Percentiles rank a stretch among this genome's conserved stretches.
These are phyloP conservation scores for Lepidurus packardi DNA, from an alignment of 1,140 invertebrate genomes.

Conservation along the genomic window DNA sequence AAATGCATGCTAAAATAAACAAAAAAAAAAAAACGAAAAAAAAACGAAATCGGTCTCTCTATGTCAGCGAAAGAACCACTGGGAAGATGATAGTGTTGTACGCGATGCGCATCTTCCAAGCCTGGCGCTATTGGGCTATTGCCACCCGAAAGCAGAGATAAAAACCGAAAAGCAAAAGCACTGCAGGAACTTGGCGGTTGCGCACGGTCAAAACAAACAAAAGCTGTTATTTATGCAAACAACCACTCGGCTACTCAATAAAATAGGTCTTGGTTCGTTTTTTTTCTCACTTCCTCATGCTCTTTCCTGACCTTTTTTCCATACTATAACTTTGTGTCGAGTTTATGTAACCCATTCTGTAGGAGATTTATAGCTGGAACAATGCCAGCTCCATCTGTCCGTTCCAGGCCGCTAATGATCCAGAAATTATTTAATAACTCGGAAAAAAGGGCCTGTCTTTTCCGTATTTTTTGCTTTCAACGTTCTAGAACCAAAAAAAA, in stretches of 20 bases:
- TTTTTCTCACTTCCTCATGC: slow-evolving; percentile 1
- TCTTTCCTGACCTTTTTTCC: neutral
- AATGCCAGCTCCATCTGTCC: slow-evolving; percentile 17
- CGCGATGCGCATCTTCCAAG: too few species aligned
- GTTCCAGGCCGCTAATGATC: slow-evolving; percentile 14
- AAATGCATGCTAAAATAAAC: neutral
- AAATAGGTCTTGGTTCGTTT: neutral
- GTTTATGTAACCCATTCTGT: slow-evolving; percentile 12
- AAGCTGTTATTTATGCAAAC: neutral
- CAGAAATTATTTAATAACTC: slow-evolving; percentile 20
- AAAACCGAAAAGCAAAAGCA: neutral
- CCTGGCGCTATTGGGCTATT: too few species aligned
- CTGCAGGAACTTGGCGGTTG: neutral
- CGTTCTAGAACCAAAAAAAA: neutral
- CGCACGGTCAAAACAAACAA: neutral
- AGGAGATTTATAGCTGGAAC: neutral
- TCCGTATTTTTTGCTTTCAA: too few species aligned
- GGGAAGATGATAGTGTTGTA: too few species aligned
- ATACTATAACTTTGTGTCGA: neutral
- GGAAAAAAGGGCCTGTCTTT: neutral
- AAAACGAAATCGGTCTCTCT: neutral
- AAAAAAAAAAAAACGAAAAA: neutral
- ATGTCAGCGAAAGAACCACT: neutral
- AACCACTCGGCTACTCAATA: neutral
- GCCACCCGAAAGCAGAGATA: neutral